Conservation (phyloP, 2,888 invertebrate genomes). For the Meiosimyza decipiens region DNA sequence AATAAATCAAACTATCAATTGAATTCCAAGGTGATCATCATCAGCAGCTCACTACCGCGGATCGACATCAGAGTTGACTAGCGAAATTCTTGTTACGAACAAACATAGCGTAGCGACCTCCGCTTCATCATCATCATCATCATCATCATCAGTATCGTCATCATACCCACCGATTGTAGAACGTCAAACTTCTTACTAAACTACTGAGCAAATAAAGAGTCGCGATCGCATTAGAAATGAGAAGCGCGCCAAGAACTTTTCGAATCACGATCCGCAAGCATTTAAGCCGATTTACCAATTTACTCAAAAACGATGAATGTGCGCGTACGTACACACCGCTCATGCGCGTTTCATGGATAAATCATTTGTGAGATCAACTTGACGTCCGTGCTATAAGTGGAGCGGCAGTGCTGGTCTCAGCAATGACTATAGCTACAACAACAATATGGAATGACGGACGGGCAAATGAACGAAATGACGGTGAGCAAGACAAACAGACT, state of each 20-base stretch:
- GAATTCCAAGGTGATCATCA: conserved; percentile 64
- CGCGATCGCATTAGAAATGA: conserved; percentile 28
- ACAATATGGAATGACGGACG: conserved; percentile 6
- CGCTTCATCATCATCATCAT: background rate
- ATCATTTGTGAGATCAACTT: conserved; percentile 50
- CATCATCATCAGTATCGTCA: background rate
- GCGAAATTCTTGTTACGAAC: conserved; percentile 24
- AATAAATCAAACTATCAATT: conserved; percentile 67
- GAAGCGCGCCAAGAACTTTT: conserved; percentile 8
- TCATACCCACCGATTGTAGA: background rate
- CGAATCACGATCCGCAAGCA: conserved; percentile 29
- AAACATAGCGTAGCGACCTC: conserved; percentile 37
- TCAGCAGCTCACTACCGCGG: conserved; percentile 26
- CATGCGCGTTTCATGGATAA: conserved; percentile 42
- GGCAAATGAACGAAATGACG: conserved; percentile 33
- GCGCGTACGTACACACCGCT: conserved; percentile 39
- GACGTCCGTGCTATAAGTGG: conserved; percentile 57
- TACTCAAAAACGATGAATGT: conserved; percentile 26
- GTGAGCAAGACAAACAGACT: conserved; percentile 12
- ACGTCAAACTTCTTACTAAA: background rate
- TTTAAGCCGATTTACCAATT: conserved; percentile 49
- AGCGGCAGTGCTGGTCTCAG: conserved; percentile 13
- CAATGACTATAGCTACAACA: background rate
- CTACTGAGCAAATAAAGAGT: conserved; percentile 16
- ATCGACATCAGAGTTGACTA: conserved; percentile 6